Conservation (phyloP, 1,140 invertebrate species). For the Drosophila biarmipes region DNA sequence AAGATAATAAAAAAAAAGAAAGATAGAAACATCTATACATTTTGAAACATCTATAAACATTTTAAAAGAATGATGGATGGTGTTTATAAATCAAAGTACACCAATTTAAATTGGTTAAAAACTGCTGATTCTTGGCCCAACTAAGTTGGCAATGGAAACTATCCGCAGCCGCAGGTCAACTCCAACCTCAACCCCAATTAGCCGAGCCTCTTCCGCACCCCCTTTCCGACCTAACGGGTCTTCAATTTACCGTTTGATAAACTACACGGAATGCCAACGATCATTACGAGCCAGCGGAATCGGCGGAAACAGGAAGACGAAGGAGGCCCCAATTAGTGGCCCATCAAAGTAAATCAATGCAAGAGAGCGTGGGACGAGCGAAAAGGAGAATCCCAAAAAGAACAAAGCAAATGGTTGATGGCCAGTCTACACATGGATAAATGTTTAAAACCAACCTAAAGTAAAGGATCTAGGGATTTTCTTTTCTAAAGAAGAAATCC, state of each 20-base stretch:
- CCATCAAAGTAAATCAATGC: slow-evolving; percentile 74
- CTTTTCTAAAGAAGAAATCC: too few relatives aligned
- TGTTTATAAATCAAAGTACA: too few relatives aligned
- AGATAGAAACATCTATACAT: too few relatives aligned
- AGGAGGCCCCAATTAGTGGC: slow-evolving; percentile 53
- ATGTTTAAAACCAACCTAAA: too few relatives aligned
- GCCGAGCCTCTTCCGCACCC: neutral
- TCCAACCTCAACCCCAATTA: slow-evolving; percentile 21
- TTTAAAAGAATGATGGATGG: too few relatives aligned
- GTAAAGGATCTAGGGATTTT: too few relatives aligned
- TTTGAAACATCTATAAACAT: too few relatives aligned
- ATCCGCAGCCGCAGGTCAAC: neutral
- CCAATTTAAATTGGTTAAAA: too few relatives aligned
- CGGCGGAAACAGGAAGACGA: neutral
- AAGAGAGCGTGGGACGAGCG: slow-evolving; percentile 12
- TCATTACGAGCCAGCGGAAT: slow-evolving; percentile 51
- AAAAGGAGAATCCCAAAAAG: slow-evolving; percentile 12
- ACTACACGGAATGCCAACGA: slow-evolving; percentile 71
- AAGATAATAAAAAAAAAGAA: too few relatives aligned
- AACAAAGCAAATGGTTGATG: slow-evolving; percentile 6
- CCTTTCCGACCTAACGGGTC: neutral
- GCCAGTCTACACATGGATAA: neutral
- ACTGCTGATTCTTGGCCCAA: neutral
- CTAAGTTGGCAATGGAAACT: slow-evolving; percentile 1
- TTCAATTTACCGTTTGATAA: slow-evolving; percentile 61